These are phyloP conservation scores for Drosophila guanche DNA, from an alignment of 1,140 invertebrate genomes.

Conservation along the genomic window DNA sequence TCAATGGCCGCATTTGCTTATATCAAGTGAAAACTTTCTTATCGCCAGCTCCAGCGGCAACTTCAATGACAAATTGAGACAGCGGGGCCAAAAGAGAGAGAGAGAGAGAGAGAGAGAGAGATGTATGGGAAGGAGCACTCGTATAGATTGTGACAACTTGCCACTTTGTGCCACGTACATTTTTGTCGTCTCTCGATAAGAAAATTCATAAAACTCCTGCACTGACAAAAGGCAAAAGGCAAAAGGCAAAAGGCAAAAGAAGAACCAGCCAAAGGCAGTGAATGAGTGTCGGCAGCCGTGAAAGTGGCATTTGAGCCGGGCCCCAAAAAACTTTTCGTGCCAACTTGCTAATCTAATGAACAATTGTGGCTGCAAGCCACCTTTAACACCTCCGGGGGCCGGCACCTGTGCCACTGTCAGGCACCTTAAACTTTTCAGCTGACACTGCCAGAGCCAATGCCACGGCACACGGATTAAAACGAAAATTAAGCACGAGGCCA, in stretches of 20 bases:
- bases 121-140: constrained; percentile 28
- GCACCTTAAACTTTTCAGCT: constrained; percentile 47
- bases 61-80: constrained; percentile 79
- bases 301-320: constrained; percentile 77
- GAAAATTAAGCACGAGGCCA: constrained; percentile 48
- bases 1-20: constrained; percentile 74
- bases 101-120: no score
- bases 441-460: constrained; percentile 19
- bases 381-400: constrained; percentile 55
- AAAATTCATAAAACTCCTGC: constrained; percentile 77
- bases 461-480: constrained; percentile 53
- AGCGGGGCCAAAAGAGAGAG: constrained; percentile 58
- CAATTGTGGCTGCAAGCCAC: constrained; percentile 73
- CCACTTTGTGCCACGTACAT: constrained; percentile 77
- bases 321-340: constrained; percentile 59
- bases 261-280: constrained; percentile 4
- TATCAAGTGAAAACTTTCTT: constrained; percentile 76
- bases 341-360: constrained; percentile 82
- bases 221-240: constrained; percentile 18
- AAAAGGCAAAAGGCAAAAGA: neutral
- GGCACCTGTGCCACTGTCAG: constrained; percentile 33
- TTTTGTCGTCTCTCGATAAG: constrained; percentile 74
- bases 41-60: constrained; percentile 70
- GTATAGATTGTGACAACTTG: constrained; percentile 70
- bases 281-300: constrained; percentile 78